Conservation (phyloP, 37 sponge, comb jelly and placozoan genomes). For the Ianthella basta region DNA sequence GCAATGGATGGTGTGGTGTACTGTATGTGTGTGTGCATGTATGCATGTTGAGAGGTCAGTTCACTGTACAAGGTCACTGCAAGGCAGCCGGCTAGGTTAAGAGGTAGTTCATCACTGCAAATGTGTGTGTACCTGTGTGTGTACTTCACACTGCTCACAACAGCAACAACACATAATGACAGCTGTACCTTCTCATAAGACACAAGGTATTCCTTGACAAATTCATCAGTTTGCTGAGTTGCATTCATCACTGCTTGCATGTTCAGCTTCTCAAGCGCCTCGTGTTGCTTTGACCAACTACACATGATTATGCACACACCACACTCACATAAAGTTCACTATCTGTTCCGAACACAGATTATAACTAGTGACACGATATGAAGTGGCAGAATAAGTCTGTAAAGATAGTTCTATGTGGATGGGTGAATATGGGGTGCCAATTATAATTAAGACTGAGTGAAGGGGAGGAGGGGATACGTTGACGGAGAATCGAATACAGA, state of each 20-base stretch:
- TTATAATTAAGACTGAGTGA: neutral
- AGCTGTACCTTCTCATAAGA: constrained; percentile 86
- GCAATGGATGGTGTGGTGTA: neutral
- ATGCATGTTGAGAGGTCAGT: neutral
- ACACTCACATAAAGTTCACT: neutral
- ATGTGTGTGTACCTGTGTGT: constrained; percentile 3
- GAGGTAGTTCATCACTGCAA: too few species aligned
- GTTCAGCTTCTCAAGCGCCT: constrained; percentile 72
- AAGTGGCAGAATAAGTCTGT: neutral
- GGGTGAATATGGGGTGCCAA: neutral
- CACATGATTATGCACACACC: neutral
- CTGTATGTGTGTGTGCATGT: constrained; percentile 2
- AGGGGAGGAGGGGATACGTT: neutral
- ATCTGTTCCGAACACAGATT: neutral
- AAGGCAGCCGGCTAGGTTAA: neutral
- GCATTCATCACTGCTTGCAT: constrained; percentile 81
- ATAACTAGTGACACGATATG: too few species aligned
- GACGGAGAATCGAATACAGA: neutral
- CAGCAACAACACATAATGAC: too few species aligned
- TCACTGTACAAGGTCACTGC: neutral
- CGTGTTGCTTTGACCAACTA: constrained; percentile 83
- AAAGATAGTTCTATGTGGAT: neutral
- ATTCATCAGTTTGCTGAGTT: constrained; percentile 66
- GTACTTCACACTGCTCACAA: neutral
- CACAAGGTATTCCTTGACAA: constrained; percentile 76